phyloP scores from a whole-genome alignment of 2,113 vertebrate species.

The Nibea albiflora region DNA sequence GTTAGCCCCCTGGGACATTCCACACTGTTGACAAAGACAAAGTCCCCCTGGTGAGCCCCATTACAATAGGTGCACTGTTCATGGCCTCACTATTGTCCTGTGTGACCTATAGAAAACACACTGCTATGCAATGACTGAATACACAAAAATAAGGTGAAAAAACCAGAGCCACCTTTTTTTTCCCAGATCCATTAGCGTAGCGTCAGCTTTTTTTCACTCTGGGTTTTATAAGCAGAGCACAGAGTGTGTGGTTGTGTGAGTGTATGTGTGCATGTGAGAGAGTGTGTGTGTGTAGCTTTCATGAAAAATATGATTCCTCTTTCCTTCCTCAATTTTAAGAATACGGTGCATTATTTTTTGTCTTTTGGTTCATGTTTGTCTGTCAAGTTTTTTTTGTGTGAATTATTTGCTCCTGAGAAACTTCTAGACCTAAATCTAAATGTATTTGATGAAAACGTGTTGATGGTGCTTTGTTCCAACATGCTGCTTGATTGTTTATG shows the following conservation, averaged over 20 bases:
- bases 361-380: not conserved
- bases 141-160: constrained; percentile 81
- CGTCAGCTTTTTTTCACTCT: constrained; percentile 79
- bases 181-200: constrained; percentile 37
- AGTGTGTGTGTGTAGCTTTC: constrained; percentile 1
- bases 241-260: constrained; percentile 1
- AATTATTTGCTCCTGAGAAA: not conserved
- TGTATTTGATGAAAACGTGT: not conserved
- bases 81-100: constrained; percentile 86
- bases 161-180: constrained; percentile 77
- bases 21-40: constrained; percentile 89
- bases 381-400: not conserved
- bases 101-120: constrained; percentile 86
- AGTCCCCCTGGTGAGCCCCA: constrained; percentile 84
- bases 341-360: not conserved
- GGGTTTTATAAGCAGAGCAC: constrained; percentile 50
- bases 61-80: constrained; percentile 87
- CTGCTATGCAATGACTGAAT: constrained; percentile 69
- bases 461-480: not conserved
- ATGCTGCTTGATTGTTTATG: not conserved
- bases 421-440: not conserved
- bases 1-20: constrained; percentile 87
- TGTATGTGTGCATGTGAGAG: constrained; percentile 4
- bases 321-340: not conserved
- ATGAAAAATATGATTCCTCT: not conserved